A percentile compares a stretch with the other conserved stretches of the same genome.
These are phyloP conservation scores for Acanthosepion pharaonis DNA, from an alignment of 2,888 invertebrate species.

Conservation along the genomic window DNA sequence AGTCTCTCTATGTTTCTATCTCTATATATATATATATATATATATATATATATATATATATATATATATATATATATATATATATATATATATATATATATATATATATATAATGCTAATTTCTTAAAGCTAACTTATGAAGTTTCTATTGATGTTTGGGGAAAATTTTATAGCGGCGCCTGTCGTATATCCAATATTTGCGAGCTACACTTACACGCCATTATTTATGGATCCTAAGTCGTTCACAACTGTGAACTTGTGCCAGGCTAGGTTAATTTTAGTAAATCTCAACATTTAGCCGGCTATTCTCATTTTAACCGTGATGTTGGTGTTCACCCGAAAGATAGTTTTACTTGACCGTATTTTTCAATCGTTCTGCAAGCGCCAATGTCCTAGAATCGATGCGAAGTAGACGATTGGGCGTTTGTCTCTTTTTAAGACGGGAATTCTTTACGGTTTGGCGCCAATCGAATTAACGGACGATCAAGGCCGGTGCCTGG, in stretches of 20 bases:
- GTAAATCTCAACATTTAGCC: background rate
- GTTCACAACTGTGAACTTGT: background rate
- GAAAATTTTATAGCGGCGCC: background rate
- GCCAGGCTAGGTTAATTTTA: background rate
- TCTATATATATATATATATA: no score
- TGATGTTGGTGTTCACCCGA: background rate
- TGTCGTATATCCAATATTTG: background rate
- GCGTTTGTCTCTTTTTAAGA: background rate
- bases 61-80: no score
- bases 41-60: no score
- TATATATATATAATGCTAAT: no score
- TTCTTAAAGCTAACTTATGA: no score
- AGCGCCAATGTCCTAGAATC: background rate
- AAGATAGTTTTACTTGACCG: background rate
- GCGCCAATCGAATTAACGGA: background rate
- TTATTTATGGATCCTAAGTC: no score
- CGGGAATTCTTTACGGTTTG: background rate
- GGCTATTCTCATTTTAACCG: background rate
- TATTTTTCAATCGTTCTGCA: background rate
- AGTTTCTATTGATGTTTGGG: no score
- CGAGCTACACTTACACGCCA: no score
- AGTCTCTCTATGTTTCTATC: no score
- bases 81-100: no score
- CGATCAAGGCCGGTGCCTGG: background rate
- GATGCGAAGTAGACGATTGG: background rate